Evolutionary conservation across 2,113 vertebrate species (phyloP), one percentile per base, ranked within the genome.

Genomic region (Boleophthalmus pectinirostris): DNA sequence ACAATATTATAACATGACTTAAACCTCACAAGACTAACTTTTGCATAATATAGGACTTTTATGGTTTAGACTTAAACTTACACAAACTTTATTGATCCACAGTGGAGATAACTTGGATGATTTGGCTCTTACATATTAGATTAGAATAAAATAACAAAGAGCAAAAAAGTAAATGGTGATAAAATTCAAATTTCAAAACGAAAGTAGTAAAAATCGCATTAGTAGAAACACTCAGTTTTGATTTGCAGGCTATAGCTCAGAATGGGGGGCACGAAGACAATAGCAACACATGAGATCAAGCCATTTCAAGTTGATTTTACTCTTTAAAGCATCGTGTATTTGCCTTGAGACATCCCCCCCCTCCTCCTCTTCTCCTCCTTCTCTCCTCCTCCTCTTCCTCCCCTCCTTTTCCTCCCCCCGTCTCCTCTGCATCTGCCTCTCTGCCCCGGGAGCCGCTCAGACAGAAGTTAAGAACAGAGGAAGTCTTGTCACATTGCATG

Each of bases 401-500:
- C 64, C 47, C 21, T 5, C n/a, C 46, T 5, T 3, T 5, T 18
- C 1, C 18, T 5, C 49, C 5, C 49, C 21, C 21, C 35, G 68
- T 23, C 67, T 68, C 66, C 24, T 49, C 77, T 4, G 54, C 54
- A 56, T 69, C 23, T 20, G 66, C 46, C 67, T n/a, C 72, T 71
- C 72, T 69, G 60, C 70, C 86, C 81, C 80, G 35, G 81, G 86
- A 85, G 89, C 89, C 84, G 80, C 83, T 81, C 85, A 89, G 72
- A 83, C 77, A 84, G 74, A 84, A 89, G 90, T 89, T 91, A 92
- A 93, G 92, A 93, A 91, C 89, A 92, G 92, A 90, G 81, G 85
- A 92, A 90, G 91, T 85, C 89, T 87, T 92, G 92, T 93, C 92
- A 91, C 90, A 89, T 93, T 82, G 83, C 84, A 92, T 89, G 92